Base-by-base conservation (phyloP, 2,888 invertebrate genomes). In the Nasonovia ribisnigri region DNA sequence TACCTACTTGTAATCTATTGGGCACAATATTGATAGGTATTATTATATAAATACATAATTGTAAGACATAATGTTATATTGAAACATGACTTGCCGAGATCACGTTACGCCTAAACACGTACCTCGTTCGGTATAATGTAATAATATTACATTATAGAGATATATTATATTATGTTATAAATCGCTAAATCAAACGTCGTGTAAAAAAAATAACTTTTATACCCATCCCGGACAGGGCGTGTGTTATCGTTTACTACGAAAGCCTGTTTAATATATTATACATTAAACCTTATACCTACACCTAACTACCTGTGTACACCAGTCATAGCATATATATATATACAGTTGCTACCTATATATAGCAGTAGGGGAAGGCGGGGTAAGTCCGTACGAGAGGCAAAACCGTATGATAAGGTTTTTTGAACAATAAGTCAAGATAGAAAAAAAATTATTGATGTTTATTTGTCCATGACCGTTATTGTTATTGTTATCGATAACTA, bases 261-360 rank as follows among this genome's bases (percentile, higher is more conserved):
- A 77, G 36, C 36, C 36, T 77, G 77, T 77, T 77, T 77, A 77
- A 77, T 77, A 77, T 77, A 57, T 57, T 67, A 67, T n/a, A 67
- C 67, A 67, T 77, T 77, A 36, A 77, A 77, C 36, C 36, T 6
- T 67, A 67, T 77, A 36, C n/a, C n/a, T n/a, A n/a, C 20, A 36
- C 60, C 60, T 29, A 60, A 29, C 29, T 36, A 67, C n/a, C 16
- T 26, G 5, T 67, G 4, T n/a, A 67, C 16, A 36, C 5, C 36
- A 77, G n/a, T 36, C 67, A 20, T 36, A n/a, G 13, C 5, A n/a
- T 36, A 77, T 36, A 77, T 36, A 20, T 36, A 20, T 77, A 36
- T 77, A 77, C 20, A 57, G 26, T 77, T 36, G 42, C 77, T 36
- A 8, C 8, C 36, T 77, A 77, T 77, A 36, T 77, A 67, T 36